Percentiles rank a stretch among this genome's conserved stretches.
These are phyloP conservation scores for Ceyx erithaca DNA, from an alignment of 2,797 vertebrate species.

Conservation along the genomic window DNA sequence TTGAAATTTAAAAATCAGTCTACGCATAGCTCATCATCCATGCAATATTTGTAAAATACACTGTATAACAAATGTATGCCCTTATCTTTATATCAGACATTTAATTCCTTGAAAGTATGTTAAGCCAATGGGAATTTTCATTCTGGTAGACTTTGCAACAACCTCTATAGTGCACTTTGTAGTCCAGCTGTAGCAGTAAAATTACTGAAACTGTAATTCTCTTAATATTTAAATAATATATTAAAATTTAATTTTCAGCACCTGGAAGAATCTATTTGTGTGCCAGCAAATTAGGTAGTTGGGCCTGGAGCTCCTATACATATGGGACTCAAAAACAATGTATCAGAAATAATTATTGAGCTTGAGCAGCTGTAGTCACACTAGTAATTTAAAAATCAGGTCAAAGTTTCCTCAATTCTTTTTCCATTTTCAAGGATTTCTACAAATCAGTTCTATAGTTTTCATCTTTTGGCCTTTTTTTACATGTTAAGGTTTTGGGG, in stretches of 20 bases:
- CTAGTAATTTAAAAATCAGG: conserved; percentile 78
- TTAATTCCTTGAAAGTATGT: conserved; percentile 22
- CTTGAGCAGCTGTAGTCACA: conserved; percentile 78
- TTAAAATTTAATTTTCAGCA: conserved; percentile 92
- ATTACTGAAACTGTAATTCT: conserved; percentile 83
- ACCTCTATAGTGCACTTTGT: conserved; percentile 11
- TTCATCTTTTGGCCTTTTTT: conserved; percentile 46
- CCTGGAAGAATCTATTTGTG: conserved; percentile 85
- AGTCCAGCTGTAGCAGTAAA: conserved; percentile 81
- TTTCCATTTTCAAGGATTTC: conserved; percentile 62
- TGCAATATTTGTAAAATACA: not conserved
- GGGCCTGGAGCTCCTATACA: conserved; percentile 81
- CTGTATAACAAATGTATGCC: not conserved
- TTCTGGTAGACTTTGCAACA: conserved; percentile 25
- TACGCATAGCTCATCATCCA: not conserved
- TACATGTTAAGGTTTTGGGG: not conserved
- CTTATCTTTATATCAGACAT: conserved; percentile 30
- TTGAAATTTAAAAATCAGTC: not conserved
- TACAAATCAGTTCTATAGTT: conserved; percentile 16
- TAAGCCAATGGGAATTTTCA: conserved; percentile 53
- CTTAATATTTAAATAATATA: conserved; percentile 92
- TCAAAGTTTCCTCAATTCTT: conserved; percentile 77
- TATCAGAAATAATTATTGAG: conserved; percentile 86
- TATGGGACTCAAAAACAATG: conserved; percentile 81
- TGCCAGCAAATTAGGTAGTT: conserved; percentile 83